Evolutionary conservation across 2,888 invertebrate species (phyloP).

Genomic region (Polymixis lichenea): DNA sequence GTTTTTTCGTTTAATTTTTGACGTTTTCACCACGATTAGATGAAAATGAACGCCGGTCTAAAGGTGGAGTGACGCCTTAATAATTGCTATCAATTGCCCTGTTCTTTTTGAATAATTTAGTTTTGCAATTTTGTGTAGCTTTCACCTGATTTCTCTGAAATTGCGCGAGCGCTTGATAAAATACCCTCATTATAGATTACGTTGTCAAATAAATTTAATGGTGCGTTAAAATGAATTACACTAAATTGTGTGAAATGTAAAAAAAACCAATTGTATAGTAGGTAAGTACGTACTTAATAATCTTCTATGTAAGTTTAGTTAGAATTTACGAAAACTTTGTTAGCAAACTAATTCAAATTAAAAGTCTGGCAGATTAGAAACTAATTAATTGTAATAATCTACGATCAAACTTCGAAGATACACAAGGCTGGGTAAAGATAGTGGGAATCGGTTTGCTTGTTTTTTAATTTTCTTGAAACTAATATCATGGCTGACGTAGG

Average conservation of each 20-base stretch:
- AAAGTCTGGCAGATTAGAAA: constrained; percentile 1
- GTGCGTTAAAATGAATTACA: constrained; percentile 47
- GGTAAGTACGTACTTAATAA: not conserved
- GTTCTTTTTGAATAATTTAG: constrained; percentile 53
- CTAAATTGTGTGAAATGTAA: constrained; percentile 26
- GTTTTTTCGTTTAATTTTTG: not conserved
- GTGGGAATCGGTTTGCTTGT: not conserved
- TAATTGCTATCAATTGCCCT: constrained; percentile 27
- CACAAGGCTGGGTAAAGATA: not conserved
- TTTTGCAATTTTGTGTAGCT: constrained; percentile 50
- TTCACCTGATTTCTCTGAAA: constrained; percentile 65
- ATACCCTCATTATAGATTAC: constrained; percentile 60
- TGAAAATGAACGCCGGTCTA: not conserved
- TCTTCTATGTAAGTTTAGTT: not conserved
- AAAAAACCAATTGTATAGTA: not conserved
- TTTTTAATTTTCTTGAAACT: not conserved
- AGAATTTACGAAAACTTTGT: not conserved
- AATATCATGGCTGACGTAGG: not conserved
- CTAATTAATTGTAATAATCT: not conserved
- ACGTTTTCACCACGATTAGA: not conserved
- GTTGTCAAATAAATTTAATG: constrained; percentile 53
- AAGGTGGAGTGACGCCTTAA: constrained; percentile 5
- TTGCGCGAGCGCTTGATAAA: constrained; percentile 53
- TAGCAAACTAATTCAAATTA: constrained; percentile 5
- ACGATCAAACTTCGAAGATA: constrained; percentile 15